Percentiles rank a stretch among this genome's conserved stretches.
Conservation (phyloP, 2,113 vertebrate genomes). For the Myiozetetes cayanensis region DNA sequence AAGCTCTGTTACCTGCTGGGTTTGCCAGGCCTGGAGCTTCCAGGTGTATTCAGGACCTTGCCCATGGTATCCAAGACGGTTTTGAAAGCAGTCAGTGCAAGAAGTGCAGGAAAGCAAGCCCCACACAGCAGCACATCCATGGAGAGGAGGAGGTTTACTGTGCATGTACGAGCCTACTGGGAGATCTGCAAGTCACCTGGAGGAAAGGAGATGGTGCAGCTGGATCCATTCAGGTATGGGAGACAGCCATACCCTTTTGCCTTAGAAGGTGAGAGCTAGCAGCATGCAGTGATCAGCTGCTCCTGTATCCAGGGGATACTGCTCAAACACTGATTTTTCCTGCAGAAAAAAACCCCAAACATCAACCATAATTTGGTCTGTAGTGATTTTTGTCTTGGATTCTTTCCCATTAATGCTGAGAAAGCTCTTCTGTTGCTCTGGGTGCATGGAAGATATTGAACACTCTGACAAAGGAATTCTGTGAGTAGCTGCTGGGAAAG, state of each 20-base stretch:
- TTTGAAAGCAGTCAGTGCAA: background rate
- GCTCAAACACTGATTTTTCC: conserved; percentile 2
- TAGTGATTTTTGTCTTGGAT: conserved; percentile 12
- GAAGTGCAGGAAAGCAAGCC: background rate
- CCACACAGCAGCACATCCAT: accelerated
- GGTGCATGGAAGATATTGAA: background rate
- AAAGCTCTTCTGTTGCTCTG: conserved; percentile 16
- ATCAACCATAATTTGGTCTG: background rate
- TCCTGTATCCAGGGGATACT: background rate
- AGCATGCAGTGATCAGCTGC: background rate
- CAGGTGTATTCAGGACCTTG: background rate
- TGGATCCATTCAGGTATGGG: background rate
- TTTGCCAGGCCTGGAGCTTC: background rate
- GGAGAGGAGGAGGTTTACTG: background rate
- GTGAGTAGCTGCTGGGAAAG: conserved; percentile 10
- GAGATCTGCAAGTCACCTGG: background rate
- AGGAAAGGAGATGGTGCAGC: background rate
- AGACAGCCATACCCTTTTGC: background rate
- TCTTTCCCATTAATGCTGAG: conserved; percentile 10
- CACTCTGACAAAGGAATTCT: background rate
- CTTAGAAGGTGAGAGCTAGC: background rate
- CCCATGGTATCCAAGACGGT: background rate
- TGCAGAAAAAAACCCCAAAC: background rate
- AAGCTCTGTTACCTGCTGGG: background rate
- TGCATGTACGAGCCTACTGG: background rate